Evolutionary conservation across 2,888 invertebrate genomes (phyloP).

Genomic region (Drosophila mimica): DNA sequence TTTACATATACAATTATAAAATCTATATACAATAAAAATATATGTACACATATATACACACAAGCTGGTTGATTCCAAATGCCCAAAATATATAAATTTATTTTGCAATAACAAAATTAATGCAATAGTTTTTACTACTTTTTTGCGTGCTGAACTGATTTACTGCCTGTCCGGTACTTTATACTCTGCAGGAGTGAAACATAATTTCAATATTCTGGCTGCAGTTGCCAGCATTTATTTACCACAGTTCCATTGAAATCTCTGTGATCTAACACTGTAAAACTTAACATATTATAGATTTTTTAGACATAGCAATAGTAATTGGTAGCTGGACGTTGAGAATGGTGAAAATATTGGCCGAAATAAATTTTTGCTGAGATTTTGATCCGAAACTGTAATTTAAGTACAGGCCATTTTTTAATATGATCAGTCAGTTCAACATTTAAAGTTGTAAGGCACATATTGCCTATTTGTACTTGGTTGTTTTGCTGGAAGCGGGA

Average conservation of each 20-base stretch:
- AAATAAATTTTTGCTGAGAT: background rate
- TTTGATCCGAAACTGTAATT: background rate
- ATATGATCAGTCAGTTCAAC: background rate
- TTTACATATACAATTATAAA: constrained; percentile 62
- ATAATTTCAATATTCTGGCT: background rate
- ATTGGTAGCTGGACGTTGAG: background rate
- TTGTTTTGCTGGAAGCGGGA: background rate
- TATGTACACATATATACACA: constrained; percentile 61
- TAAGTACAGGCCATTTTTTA: background rate
- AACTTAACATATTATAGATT: background rate
- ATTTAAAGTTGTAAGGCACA: background rate
- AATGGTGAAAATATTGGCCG: background rate
- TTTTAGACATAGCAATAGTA: background rate
- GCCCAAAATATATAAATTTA: constrained; percentile 57
- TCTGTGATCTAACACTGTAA: background rate
- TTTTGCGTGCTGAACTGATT: background rate
- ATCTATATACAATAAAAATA: constrained; percentile 62
- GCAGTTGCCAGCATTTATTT: background rate
- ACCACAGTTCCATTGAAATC: background rate
- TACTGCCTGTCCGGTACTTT: background rate
- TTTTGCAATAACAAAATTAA: constrained; percentile 32
- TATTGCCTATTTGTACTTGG: background rate
- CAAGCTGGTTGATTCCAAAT: constrained; percentile 65
- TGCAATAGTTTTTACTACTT: background rate
- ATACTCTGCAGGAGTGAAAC: background rate